A percentile compares a stretch with the other conserved stretches of the same genome.
phyloP scores from a whole-genome alignment of 2,797 vertebrate species.

The Acanthurus tractus region DNA sequence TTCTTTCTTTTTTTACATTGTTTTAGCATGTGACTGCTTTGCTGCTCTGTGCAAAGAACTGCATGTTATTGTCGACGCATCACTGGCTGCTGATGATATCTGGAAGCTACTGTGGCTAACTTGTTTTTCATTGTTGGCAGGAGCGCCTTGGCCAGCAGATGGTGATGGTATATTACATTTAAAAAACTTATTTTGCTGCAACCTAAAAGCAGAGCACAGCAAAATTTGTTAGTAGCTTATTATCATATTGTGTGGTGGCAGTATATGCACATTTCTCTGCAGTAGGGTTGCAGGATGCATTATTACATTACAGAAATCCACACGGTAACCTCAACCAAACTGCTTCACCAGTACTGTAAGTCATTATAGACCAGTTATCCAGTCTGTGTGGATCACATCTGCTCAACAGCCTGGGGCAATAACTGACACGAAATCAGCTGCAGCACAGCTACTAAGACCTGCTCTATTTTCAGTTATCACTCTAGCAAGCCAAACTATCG shows the following conservation, averaged over 20 bases:
- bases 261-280: slow-evolving; percentile 3
- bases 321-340: not conserved
- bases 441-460: slow-evolving; percentile 51
- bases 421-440: slow-evolving; percentile 65
- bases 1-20: not conserved
- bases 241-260: slow-evolving; percentile 13
- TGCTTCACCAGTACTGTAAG: slow-evolving; percentile 9
- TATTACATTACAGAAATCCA: slow-evolving; percentile 1
- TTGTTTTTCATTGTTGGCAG: slow-evolving; percentile 51
- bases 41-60: not conserved
- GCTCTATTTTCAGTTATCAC: slow-evolving; percentile 78
- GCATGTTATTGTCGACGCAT: slow-evolving; percentile 4
- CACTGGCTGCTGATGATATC: slow-evolving; percentile 38
- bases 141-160: slow-evolving; percentile 46
- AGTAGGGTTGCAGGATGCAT: not conserved
- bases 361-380: slow-evolving; percentile 47
- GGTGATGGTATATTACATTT: slow-evolving; percentile 43
- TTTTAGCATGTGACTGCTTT: not conserved
- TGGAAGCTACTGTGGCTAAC: slow-evolving; percentile 47
- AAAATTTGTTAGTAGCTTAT: slow-evolving; percentile 40
- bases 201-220: slow-evolving; percentile 44
- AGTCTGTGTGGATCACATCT: slow-evolving; percentile 63
- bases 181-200: slow-evolving; percentile 37
- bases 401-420: slow-evolving; percentile 53
- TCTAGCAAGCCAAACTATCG: slow-evolving; percentile 68